Conservation (phyloP, 2,797 vertebrate genomes). For the Salarias fasciatus region DNA sequence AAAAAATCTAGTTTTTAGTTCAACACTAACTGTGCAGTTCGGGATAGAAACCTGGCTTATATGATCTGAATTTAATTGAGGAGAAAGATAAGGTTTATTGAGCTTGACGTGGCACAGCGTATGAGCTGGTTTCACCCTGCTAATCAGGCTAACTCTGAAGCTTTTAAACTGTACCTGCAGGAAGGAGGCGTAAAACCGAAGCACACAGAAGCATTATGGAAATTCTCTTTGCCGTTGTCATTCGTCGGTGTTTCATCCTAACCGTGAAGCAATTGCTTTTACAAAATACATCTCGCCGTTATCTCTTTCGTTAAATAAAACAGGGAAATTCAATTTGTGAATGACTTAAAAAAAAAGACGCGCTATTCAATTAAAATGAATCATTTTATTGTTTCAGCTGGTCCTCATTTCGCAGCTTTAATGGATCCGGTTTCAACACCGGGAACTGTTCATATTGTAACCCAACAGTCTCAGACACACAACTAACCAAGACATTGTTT, state of each 20-base stretch:
- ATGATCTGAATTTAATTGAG: slow-evolving; percentile 1
- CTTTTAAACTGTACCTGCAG: too few relatives aligned
- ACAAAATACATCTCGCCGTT: not conserved
- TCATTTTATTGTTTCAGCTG: not conserved
- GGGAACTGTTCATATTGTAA: slow-evolving; percentile 9
- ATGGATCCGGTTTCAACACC: not conserved
- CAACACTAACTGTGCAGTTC: not conserved
- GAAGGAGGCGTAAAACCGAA: too few relatives aligned
- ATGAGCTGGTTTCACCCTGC: too few relatives aligned
- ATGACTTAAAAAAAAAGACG: not conserved
- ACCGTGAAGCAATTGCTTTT: not conserved
- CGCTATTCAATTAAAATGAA: not conserved
- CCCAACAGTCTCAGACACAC: too few relatives aligned
- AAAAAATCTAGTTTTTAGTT: not conserved
- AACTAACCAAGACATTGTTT: too few relatives aligned
- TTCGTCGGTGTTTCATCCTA: not conserved
- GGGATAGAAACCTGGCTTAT: not conserved
- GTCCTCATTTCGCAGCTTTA: not conserved
- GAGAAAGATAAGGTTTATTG: not conserved
- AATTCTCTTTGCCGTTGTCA: not conserved
- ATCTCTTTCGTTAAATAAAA: slow-evolving; percentile 2
- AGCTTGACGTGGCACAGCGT: not conserved
- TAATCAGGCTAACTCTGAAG: too few relatives aligned
- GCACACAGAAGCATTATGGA: too few relatives aligned
- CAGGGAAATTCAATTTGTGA: not conserved